These are phyloP conservation scores for Tangara arthus DNA, from an alignment of 2,797 vertebrate species.

Conservation along the genomic window DNA sequence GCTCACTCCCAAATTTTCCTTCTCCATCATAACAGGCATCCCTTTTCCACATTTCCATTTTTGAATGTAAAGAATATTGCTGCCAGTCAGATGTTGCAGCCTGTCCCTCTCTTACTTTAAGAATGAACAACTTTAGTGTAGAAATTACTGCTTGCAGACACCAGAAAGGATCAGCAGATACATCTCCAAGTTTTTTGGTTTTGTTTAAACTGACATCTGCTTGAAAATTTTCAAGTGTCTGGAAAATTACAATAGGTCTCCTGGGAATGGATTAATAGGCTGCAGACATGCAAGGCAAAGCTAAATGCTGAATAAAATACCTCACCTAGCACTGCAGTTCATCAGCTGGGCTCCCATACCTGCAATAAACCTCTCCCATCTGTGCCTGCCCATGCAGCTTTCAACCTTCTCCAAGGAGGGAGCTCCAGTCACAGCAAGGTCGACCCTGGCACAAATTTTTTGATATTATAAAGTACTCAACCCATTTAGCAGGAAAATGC, in stretches of 20 bases:
- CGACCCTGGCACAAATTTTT: not conserved
- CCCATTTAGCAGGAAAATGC: not conserved
- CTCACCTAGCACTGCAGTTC: slow-evolving; percentile 2
- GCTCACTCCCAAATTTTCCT: not conserved
- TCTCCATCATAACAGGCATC: not conserved
- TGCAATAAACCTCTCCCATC: slow-evolving; percentile 46
- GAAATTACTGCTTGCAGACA: not conserved
- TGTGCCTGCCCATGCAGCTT: not conserved
- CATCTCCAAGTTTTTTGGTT: not conserved
- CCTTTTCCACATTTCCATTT: not conserved
- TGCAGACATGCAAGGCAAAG: not conserved
- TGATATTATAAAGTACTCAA: not conserved
- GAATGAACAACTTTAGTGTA: not conserved
- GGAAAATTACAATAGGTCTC: slow-evolving; percentile 30
- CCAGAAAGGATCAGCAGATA: not conserved
- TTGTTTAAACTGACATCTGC: slow-evolving; percentile 49
- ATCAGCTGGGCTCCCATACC: not conserved
- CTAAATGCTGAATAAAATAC: slow-evolving; percentile 35
- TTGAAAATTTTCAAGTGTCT: slow-evolving; percentile 39
- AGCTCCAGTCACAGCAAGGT: not conserved
- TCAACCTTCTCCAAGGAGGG: not conserved
- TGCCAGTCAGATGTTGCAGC: not conserved
- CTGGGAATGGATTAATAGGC: slow-evolving; percentile 24
- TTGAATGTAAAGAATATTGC: not conserved
- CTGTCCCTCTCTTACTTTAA: not conserved